Evolutionary conservation across 1,140 invertebrate genomes (phyloP), one percentile per base, ranked within the genome.

Genomic region (Cydia amplana): DNA sequence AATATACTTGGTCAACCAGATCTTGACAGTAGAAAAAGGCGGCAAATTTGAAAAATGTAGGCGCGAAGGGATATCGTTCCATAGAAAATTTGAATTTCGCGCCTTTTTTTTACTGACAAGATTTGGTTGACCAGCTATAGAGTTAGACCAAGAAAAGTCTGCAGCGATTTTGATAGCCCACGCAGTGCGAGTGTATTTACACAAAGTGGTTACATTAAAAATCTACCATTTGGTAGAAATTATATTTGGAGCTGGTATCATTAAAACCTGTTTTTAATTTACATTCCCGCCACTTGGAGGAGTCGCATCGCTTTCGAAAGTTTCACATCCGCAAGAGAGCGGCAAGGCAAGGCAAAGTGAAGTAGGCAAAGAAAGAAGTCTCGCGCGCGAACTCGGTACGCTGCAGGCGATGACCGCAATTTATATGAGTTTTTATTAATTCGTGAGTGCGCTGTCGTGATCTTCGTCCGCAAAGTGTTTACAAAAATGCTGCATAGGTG

Each of bases 401-500:
- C 91, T 91, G 89, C 89, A 89, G 88, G 89, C 91, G 89, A 91
- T 91, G 89, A 93, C 90, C 88, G 89, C 88, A 91, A 64, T 91
- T 90, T 84, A 87, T 89, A 88, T 87, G 86, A 89, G 87, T 88
- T 90, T 91, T 89, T 89, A 87, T 88, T 87, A 85, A 81, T 85
- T 87, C 87, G 90, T 91, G 91, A 90, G 87, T 91, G 91, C 90
- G 87, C 86, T 88, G 85, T 90, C 89, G 87, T 91, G 85, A 88
- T 91, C 80, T 86, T 87, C 86, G 87, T 87, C 80, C 84, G 82
- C 86, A 84, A 84, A 87, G 90, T 90, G 90, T 89, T 87, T 91
- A 88, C 87, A 80, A 93, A 93, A 92, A 93, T 93, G 92, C 90
- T 92, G 85, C 84, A 90, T 92, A 93, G 89, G 89, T 93, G 91